Evolutionary conservation across 2,113 vertebrate genomes (phyloP), one percentile per base, ranked within the genome.

Genomic region (Cariama cristata): DNA sequence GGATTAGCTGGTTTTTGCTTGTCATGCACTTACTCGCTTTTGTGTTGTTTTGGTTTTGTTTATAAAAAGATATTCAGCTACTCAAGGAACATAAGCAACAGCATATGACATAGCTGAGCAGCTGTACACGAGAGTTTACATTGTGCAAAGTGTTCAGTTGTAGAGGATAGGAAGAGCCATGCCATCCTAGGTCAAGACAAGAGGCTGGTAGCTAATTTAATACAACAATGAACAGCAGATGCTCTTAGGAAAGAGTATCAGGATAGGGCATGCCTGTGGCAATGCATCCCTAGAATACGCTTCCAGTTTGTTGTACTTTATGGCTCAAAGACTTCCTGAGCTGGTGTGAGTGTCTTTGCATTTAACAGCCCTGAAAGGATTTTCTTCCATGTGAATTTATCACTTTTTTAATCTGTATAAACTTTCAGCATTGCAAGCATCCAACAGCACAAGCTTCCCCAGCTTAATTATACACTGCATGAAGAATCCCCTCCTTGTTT

Each of bases 21-120:
- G 84, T 96, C 87, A 52, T 73, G 84, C 81, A 60, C 77, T 91
- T 90, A 91, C 0, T 68, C 1, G 10, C 77, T 88, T 91, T 95
- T 95, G 93, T 96, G 47, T 20, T 84, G 79, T 2, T 94, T 94
- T 87, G 91, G 89, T 90, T 91, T 91, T 96, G 87, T 95, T 97
- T 97, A 94, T 64, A 86, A 86, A 92, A 96, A 95, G 83, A 79
- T 84, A 88, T 77, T 84, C 91, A 96, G 75, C 86, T 91, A 19
- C 86, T 95, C 66, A 42, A 94, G 90, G 81, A 93, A 49, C 85
- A 85, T 32, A 79, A 82, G 66, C 77, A 94, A 52, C 40, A 68
- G 71, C 81, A 73, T 68, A 95, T 88, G 92, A 94, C 87, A 93
- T 19, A 88, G 77, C 81, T 33, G 91, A 96, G 81, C 93, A 96